A percentile compares a stretch with the other conserved stretches of the same genome.
These are phyloP conservation scores for Neopipo cinnamomea DNA, from an alignment of 2,113 vertebrate genomes.

Conservation along the genomic window DNA sequence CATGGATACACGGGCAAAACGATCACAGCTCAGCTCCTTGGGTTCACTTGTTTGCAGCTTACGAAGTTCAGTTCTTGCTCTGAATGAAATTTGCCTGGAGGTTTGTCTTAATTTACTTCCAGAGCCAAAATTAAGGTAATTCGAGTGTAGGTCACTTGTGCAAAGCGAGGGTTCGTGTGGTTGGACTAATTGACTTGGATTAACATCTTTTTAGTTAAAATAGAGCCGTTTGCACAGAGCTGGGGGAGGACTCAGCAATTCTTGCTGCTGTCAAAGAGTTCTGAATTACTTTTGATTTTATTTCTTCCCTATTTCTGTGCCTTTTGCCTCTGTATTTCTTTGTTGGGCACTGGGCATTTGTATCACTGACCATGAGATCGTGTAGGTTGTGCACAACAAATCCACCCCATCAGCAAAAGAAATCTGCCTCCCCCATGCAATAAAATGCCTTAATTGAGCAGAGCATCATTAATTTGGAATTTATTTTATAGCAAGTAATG, in stretches of 20 bases:
- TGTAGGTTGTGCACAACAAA: neutral
- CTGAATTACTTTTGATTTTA: neutral
- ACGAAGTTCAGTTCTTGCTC: neutral
- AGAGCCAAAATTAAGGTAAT: neutral
- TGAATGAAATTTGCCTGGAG: neutral
- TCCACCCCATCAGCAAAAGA: neutral
- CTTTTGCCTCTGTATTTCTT: neutral
- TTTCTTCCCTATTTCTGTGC: neutral
- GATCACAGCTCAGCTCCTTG: neutral
- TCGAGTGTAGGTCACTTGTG: neutral
- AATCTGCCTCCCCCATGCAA: neutral
- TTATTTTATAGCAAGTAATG: neutral
- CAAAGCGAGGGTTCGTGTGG: neutral
- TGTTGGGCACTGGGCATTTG: neutral
- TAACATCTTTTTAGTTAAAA: constrained; percentile 29
- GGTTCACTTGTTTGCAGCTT: neutral
- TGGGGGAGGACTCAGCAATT: neutral
- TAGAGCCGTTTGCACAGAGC: neutral
- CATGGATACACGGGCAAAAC: neutral
- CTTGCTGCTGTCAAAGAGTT: neutral
- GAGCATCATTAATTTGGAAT: neutral
- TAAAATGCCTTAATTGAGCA: neutral
- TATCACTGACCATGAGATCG: accelerated
- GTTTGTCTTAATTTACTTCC: constrained; percentile 12
- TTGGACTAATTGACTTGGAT: constrained; percentile 12